phyloP scores from a whole-genome alignment of 2,113 vertebrate genomes.

The Talpa occidentalis region DNA sequence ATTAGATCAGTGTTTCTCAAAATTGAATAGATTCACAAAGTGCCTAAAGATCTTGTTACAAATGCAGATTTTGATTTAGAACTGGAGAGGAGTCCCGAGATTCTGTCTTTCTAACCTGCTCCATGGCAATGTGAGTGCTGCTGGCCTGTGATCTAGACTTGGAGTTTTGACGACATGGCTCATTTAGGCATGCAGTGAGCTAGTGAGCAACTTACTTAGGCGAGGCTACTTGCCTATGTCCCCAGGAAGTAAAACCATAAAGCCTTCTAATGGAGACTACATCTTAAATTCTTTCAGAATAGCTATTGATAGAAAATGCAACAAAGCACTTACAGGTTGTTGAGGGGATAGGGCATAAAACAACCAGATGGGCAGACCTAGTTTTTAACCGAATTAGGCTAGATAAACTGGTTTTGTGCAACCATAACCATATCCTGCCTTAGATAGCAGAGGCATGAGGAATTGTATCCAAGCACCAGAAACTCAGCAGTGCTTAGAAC shows the following conservation, averaged over 20 bases:
- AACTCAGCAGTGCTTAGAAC: slow-evolving; percentile 22
- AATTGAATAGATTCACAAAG: not conserved
- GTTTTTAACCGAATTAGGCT: slow-evolving; percentile 17
- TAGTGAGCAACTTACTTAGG: not conserved
- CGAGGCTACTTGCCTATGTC: not conserved
- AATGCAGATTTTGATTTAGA: not conserved
- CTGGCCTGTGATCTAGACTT: not conserved
- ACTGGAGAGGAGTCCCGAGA: not conserved
- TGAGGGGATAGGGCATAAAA: not conserved
- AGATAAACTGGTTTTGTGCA: not conserved
- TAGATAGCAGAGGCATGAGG: not conserved
- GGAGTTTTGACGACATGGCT: not conserved
- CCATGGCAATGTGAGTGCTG: not conserved
- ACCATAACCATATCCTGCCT: not conserved
- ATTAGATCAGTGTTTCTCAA: not conserved
- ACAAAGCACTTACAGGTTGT: not conserved
- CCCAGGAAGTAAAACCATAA: not conserved
- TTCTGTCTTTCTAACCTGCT: not conserved
- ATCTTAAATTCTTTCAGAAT: not conserved
- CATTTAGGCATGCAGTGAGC: not conserved
- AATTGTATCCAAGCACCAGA: not conserved
- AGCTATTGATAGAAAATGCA: not conserved
- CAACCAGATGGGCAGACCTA: not conserved
- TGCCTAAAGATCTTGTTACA: not conserved
- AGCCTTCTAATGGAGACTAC: not conserved